Percentiles rank a stretch among this genome's conserved stretches.
Conservation (phyloP, 2,888 invertebrate genomes). For the Octonoba sinensis region DNA sequence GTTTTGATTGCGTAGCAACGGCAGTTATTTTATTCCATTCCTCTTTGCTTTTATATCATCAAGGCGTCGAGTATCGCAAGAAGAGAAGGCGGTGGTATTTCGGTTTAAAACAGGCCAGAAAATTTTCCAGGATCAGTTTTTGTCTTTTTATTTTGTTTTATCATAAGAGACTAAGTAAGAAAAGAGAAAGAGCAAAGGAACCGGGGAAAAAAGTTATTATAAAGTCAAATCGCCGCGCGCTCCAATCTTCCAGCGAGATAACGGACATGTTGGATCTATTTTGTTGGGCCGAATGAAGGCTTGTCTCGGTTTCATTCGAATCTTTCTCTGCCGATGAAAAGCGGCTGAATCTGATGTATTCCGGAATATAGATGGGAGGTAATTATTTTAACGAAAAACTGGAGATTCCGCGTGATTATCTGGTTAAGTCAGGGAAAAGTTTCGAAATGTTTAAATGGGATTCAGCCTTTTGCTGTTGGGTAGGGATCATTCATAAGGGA, state of each 20-base stretch:
- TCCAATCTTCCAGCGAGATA: slow-evolving; percentile 57
- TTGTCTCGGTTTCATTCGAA: not conserved
- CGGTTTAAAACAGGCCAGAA: slow-evolving; percentile 2
- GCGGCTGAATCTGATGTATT: no score
- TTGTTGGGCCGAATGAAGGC: not conserved
- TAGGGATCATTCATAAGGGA: no score
- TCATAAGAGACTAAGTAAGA: no score
- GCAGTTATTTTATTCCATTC: slow-evolving; percentile 23
- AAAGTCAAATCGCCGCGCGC: slow-evolving; percentile 55
- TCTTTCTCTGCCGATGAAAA: not conserved
- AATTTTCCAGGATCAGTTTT: slow-evolving; percentile 30
- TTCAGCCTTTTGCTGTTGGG: no score
- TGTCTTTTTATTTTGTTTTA: not conserved
- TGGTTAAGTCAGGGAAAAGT: no score
- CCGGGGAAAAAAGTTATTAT: slow-evolving; percentile 41
- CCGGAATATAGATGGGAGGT: no score
- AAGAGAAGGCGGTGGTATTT: no score
- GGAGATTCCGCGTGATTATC: no score
- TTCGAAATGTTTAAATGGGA: no score
- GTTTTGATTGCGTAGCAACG: slow-evolving; percentile 50
- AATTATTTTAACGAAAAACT: no score
- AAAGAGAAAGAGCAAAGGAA: slow-evolving; percentile 8
- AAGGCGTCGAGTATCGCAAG: no score
- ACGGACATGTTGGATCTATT: slow-evolving; percentile 36
- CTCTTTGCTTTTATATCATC: not conserved